A percentile compares a stretch with the other conserved stretches of the same genome.
Evolutionary conservation across 30 jellyfish, hydroid and myxozoan species (phyloP).

Genomic region (Aurelia sp.): DNA sequence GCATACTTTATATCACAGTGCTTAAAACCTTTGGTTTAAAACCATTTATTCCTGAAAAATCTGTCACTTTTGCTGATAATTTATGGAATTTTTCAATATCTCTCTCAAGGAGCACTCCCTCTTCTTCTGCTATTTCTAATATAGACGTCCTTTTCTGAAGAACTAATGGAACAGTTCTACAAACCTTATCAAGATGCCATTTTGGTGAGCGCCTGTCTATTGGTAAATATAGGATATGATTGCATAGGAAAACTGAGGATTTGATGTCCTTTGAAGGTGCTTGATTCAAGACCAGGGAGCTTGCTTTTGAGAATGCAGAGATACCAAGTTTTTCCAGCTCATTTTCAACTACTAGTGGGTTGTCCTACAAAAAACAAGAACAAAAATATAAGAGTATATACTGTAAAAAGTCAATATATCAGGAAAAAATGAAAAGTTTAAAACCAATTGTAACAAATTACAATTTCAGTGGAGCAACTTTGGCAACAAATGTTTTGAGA

Average conservation of each 20-base stretch:
- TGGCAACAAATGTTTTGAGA: too few species aligned
- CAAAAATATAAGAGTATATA: neutral
- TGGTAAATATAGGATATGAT: conserved; percentile 55
- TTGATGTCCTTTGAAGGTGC: conserved; percentile 29
- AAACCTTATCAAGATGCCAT: conserved; percentile 41
- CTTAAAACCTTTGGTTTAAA: too few species aligned
- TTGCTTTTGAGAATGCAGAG: conserved; percentile 62
- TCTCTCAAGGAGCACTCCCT: conserved; percentile 25
- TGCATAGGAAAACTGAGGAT: conserved; percentile 42
- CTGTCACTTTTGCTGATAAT: too few species aligned
- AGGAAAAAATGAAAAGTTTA: too few species aligned
- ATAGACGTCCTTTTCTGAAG: conserved; percentile 39
- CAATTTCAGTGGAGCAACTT: too few species aligned
- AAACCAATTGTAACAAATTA: too few species aligned
- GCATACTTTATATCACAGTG: too few species aligned
- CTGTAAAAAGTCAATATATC: neutral
- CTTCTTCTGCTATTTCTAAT: conserved; percentile 49
- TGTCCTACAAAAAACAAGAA: conserved; percentile 28
- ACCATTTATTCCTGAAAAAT: too few species aligned
- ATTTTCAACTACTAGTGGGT: conserved; percentile 47
- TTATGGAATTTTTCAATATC: conserved; percentile 12
- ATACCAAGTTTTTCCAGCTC: conserved; percentile 43
- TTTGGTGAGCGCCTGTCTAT: conserved; percentile 55
- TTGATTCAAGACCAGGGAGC: conserved; percentile 42
- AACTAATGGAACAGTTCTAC: conserved; percentile 7